Base-by-base conservation (phyloP, 2,797 vertebrate species). In the Myoxocephalus aenaeus region DNA sequence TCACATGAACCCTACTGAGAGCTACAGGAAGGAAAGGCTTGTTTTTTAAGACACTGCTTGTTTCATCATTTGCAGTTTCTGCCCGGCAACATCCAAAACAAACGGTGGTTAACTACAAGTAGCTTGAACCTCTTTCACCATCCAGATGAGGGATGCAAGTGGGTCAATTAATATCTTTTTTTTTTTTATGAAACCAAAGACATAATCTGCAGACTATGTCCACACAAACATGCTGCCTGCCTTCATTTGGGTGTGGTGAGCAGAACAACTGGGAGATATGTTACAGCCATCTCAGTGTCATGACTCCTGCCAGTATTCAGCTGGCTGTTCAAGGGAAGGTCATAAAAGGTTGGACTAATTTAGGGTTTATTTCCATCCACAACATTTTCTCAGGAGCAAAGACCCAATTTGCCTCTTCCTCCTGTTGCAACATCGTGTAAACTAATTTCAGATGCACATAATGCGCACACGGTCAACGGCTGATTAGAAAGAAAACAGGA, bases 401-500 rank as follows among this genome's bases (percentile, higher is more conserved):
- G 79, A 87, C 82, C 84, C 81, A 87, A 89, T 92, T 93, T 90
- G 69, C 76, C 65, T 86, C 66, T 53, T 68, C 50, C 80, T 75
- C 78, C 79, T 77, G 79, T 74, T 69, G 80, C 75, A 86, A 76
- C 79, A 76, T 91, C 86, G 87, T 75, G 83, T 86, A 83, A 90
- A 90, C 87, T 90, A 71, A 91, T 92, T 92, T 83, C 77, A 65
- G 9, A 89, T 93, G 88, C 89, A 92, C 85, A 77, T 84, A 91
- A 91, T 85, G 70, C 82, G 90, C 73, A 78, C 85, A 74, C 65
- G 84, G 88, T 92, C 90, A 92, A 76, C 65, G n/a, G 86, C 87
- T 92, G 91, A 94, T 94, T 94, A 94, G 87, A 90, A 88, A 70
- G 81, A 89, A 91, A 91, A 84, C 83, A 84, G 89, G 88, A 91